Percentiles rank a stretch among this genome's conserved stretches.
Conservation (phyloP, 2,888 invertebrate species). For the Lasioglossum vierecki region DNA sequence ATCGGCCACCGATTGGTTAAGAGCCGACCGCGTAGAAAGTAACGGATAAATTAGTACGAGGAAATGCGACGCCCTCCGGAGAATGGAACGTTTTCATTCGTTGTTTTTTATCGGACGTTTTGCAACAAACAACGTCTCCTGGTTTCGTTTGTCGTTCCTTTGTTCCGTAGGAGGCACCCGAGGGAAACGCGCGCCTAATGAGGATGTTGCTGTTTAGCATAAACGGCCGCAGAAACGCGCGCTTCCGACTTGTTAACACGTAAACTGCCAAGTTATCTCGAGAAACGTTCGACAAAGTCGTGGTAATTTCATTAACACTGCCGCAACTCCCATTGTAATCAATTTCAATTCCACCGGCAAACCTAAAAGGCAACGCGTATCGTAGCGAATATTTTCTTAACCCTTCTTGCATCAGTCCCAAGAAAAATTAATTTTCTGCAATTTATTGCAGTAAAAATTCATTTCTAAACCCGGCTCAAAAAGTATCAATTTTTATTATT, state of each 20-base stretch:
- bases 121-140: conserved; percentile 15
- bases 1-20: not conserved
- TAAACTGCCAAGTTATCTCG: not conserved
- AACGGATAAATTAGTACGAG: not conserved
- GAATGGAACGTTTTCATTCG: conserved; percentile 26
- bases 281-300: not conserved
- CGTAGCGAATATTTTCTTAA: no score
- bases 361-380: no score
- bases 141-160: not conserved
- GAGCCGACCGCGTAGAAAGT: conserved; percentile 6
- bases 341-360: no score
- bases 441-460: no score
- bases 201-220: not conserved
- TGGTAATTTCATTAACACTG: no score
- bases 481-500: no score
- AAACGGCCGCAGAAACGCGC: not conserved
- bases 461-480: no score
- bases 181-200: not conserved
- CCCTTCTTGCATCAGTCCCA: no score
- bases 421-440: no score
- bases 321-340: no score
- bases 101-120: conserved; percentile 16
- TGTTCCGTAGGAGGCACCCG: not conserved
- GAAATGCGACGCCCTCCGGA: conserved; percentile 2
- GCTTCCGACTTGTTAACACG: not conserved